Evolutionary conservation across 2,888 invertebrate genomes (phyloP).

Genomic region (Epicampocera succincta): DNA sequence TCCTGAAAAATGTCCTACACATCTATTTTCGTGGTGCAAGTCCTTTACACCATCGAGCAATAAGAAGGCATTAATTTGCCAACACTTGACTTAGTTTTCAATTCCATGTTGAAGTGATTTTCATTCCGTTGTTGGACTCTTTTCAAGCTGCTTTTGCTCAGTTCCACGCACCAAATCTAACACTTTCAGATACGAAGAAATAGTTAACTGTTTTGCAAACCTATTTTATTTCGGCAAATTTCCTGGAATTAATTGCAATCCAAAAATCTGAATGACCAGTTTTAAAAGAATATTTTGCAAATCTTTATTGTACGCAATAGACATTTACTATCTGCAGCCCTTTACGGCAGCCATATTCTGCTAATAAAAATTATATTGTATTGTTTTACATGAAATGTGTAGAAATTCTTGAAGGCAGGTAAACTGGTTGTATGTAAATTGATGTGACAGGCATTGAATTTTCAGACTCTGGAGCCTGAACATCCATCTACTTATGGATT

Average conservation of each 20-base stretch:
- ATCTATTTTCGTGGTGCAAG: no score
- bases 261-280: not conserved
- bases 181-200: no score
- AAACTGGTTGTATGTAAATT: conserved; percentile 45
- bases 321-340: conserved; percentile 26
- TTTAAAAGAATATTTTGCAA: not conserved
- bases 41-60: no score
- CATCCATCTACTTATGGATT: conserved; percentile 33
- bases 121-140: no score
- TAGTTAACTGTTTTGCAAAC: not conserved
- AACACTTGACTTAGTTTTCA: no score
- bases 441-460: conserved; percentile 46
- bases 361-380: conserved; percentile 36
- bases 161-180: no score
- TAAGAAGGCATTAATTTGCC: no score
- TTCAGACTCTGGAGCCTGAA: conserved; percentile 36
- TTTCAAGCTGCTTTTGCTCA: no score
- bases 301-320: conserved; percentile 29
- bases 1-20: no score
- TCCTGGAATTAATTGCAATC: not conserved
- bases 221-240: not conserved
- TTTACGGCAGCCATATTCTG: conserved; percentile 30
- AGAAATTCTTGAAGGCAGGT: not conserved
- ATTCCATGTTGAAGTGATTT: no score
- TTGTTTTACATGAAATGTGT: conserved; percentile 30